Base-by-base conservation (phyloP, 2,888 invertebrate species). In the Acrocyrtus sp. region DNA sequence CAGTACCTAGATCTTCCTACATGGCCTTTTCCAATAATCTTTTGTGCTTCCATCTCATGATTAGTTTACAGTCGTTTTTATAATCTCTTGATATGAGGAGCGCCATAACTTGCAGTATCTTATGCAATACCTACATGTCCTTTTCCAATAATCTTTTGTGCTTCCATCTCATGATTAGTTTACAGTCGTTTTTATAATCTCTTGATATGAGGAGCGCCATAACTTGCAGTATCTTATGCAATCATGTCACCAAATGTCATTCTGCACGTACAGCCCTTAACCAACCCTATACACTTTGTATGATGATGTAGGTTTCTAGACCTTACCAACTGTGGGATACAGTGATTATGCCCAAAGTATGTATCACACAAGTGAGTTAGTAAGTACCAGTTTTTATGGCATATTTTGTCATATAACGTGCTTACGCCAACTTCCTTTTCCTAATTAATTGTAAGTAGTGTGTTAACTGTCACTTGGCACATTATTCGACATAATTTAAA, bases 371-470 rank as follows among this genome's bases (percentile, higher is more conserved):
- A 51, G 21, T 21, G 26, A 15, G 22, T 12, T 24, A 6, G 26
- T 21, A 34, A 56, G 56, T 6, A 34, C 56, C 34, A 56, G 39
- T 56, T 56, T 56, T 56, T 53, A 19, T 56, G 45, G 22, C 54
- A 22, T n/a, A n/a, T n/a, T n/a, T 17, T 63, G 70, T 47, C 61
- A 57, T 56, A 70, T 58, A 62, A 58, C 57, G 51, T 41, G 45
- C 41, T 39, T 50, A 60, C 45, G 48, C 19, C 65, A 34, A 72
- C 72, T 72, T 72, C 72, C 72, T 72, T 72, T 72, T 72, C 72
- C 63, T 72, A 72, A 72, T 62, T 62, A 62, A 62, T 65, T 72
- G 63, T 57, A 57, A 70, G 43, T 39, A 26, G 34, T 41, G 58
- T 72, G 53, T 41, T 57, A 58, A 58, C 72, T n/a, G 51, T 17